These are phyloP conservation scores for Hydrolagus colliei DNA, from an alignment of 2,797 vertebrate genomes.

Conservation along the genomic window DNA sequence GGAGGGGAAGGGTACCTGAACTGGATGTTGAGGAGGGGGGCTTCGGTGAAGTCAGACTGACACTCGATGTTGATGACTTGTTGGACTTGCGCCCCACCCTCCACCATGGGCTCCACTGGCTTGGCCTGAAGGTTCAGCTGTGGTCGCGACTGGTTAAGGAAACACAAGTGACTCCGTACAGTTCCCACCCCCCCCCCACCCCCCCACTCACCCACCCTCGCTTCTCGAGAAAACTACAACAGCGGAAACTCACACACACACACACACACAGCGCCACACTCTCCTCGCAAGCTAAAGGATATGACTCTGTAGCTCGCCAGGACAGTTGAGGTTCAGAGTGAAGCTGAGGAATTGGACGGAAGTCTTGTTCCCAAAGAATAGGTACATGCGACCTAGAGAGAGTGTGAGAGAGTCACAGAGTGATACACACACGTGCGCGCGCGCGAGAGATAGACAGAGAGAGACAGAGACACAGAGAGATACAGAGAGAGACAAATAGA, in stretches of 20 bases:
- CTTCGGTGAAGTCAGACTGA: slow-evolving; percentile 70
- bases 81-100: slow-evolving; percentile 84
- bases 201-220: background rate
- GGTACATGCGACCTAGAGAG: slow-evolving; percentile 78
- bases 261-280: too few relatives aligned
- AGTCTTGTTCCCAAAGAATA: slow-evolving; percentile 89
- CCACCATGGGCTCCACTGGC: slow-evolving; percentile 75
- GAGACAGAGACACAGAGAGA: too few relatives aligned
- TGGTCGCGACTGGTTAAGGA: slow-evolving; percentile 62
- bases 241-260: too few relatives aligned
- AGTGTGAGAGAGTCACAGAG: background rate
- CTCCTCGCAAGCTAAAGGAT: slow-evolving; percentile 52
- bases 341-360: slow-evolving; percentile 85
- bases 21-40: slow-evolving; percentile 77
- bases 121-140: slow-evolving; percentile 84
- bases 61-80: slow-evolving; percentile 90
- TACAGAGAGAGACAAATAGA: too few relatives aligned
- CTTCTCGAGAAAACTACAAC: too few relatives aligned
- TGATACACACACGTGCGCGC: too few relatives aligned
- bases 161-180: background rate
- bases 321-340: slow-evolving; percentile 70
- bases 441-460: background rate
- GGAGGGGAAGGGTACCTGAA: slow-evolving; percentile 62
- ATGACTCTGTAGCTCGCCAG: slow-evolving; percentile 80
- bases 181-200: too few relatives aligned